Evolutionary conservation across 2,797 vertebrate genomes (phyloP), one percentile per base, ranked within the genome.

Genomic region (Cyprinodon diabolis): DNA sequence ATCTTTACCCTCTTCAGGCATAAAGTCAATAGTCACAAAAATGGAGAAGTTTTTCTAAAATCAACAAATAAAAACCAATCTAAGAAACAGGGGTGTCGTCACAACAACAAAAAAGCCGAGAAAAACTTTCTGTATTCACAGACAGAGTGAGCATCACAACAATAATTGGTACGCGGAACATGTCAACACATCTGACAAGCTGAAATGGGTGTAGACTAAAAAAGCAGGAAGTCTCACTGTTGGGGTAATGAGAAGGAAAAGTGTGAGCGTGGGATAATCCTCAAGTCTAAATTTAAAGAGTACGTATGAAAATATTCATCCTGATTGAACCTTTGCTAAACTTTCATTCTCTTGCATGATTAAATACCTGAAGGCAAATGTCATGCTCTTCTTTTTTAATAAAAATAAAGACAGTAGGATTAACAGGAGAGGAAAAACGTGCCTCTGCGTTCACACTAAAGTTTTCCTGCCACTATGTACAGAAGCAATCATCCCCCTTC

Each of bases 151-250:
- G 35, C 70, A 51, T 63, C 14, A 2, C n/a, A 13, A 69, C 35
- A 72, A 72, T 76, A 79, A 79, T 58, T 54, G 51, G 17, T n/a
- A 81, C 45, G 8, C 15, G n/a, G 69, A 74, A 51, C 43, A 69
- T 15, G 54, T 70, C 69, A 77, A 65, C 63, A 35, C 1, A 58
- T 74, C 43, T 71, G 71, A 81, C 66, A 75, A 25, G 69, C 40
- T 77, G 55, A 51, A 66, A 76, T 57, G n/a, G 56, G 69, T 40
- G 35, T n/a, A 23, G 68, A 69, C 7, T 15, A 60, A 69, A 25
- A 66, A 69, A 40, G 51, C 10, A 67, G 52, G 65, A 60, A 68
- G 69, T 75, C 63, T 63, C 66, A 66, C 7, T 45, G 19, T 17
- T 12, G 10, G 2, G 52, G n/a, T 54, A 21, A 48, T 11, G 65